phyloP scores from a whole-genome alignment of 2,797 vertebrate species.

The Pseudopleuronectes americanus region DNA sequence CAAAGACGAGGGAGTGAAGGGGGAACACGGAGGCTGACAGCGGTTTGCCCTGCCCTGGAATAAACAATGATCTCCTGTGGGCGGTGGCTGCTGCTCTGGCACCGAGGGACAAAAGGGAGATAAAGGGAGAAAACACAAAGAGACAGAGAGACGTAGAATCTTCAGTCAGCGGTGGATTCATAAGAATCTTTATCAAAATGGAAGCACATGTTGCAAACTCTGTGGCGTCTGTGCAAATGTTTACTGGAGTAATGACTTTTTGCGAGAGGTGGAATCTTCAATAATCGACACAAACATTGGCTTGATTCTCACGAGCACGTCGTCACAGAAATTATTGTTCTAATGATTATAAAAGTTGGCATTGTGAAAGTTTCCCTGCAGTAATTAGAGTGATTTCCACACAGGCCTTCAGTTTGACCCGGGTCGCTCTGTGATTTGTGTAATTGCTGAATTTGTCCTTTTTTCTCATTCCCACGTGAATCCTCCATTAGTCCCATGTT shows the following conservation, averaged over 20 bases:
- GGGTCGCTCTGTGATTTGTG: background rate
- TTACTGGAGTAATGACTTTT: background rate
- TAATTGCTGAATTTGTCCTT: constrained; percentile 5
- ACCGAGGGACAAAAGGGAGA: background rate
- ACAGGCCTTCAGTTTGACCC: no score
- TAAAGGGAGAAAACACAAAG: constrained; percentile 19
- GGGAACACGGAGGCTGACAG: constrained; percentile 60
- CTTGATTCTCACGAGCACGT: no score
- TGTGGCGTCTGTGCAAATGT: background rate
- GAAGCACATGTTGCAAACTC: constrained; percentile 12
- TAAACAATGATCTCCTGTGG: constrained; percentile 63
- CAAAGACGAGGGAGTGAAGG: constrained; percentile 65
- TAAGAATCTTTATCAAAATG: constrained; percentile 16
- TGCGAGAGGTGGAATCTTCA: no score
- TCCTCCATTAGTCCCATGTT: background rate
- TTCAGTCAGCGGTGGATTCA: constrained; percentile 13
- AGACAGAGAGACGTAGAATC: constrained; percentile 22
- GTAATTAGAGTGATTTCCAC: constrained; percentile 5
- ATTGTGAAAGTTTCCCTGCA: background rate
- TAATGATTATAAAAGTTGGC: no score
- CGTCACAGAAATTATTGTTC: no score
- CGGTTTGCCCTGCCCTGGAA: constrained; percentile 48
- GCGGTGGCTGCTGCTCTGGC: constrained; percentile 27
- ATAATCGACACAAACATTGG: no score
- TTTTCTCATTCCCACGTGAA: background rate